Evolutionary conservation across 2,888 invertebrate species (phyloP).

Genomic region (Tiliacea aurago): DNA sequence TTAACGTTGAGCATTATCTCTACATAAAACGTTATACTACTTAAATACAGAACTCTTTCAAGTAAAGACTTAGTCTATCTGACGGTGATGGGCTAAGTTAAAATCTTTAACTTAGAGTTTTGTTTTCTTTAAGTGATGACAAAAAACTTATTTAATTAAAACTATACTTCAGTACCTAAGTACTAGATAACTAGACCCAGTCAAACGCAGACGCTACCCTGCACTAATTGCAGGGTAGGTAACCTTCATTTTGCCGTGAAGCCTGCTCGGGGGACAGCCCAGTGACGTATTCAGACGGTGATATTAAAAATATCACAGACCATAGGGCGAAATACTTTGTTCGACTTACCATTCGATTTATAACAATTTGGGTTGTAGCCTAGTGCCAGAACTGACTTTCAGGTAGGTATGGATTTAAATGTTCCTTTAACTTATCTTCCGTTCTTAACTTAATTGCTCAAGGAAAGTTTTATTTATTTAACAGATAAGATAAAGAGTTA

Average conservation of each 20-base stretch:
- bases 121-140: background rate
- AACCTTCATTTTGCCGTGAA: constrained; percentile 77
- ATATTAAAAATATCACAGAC: constrained; percentile 25
- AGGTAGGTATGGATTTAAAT: constrained; percentile 18
- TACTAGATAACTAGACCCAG: too few relatives aligned
- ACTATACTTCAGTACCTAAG: background rate
- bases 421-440: constrained; percentile 8
- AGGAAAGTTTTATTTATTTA: constrained; percentile 35
- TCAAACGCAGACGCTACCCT: too few relatives aligned
- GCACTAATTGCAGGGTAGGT: constrained; percentile 81
- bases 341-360: constrained; percentile 14
- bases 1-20: constrained; percentile 11
- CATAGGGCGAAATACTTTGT: constrained; percentile 28
- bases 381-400: constrained; percentile 18
- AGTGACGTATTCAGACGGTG: constrained; percentile 67
- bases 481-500: constrained; percentile 36
- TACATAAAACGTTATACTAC: constrained; percentile 15
- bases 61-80: background rate
- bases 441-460: constrained; percentile 12
- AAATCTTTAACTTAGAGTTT: background rate
- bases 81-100: background rate
- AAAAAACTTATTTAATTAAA: background rate
- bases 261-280: constrained; percentile 70
- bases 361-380: constrained; percentile 18
- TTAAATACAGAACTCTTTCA: constrained; percentile 17